Base-by-base conservation (phyloP, 1,140 invertebrate genomes). In the Oscheius sp. region DNA sequence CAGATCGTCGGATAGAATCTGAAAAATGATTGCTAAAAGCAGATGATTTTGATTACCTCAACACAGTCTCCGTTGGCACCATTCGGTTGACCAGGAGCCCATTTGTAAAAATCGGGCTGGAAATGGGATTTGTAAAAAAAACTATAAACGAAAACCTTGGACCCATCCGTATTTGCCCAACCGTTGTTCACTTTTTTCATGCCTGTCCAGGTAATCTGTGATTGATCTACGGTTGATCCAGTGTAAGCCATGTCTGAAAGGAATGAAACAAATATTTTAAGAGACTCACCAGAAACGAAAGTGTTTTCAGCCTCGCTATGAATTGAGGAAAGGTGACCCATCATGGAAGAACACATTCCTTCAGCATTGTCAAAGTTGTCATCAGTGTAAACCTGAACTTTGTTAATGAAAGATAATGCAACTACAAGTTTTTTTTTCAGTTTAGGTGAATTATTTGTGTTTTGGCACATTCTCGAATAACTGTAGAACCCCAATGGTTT, bases 1-100 rank as follows among this genome's bases (percentile, higher is more conserved):
- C 4, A 55, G 36, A 20, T 66, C 64, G 55, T 66, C 64, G 32
- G 64, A 55, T 20, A n/a, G 34, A n/a, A 63, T 32, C 61, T 63
- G 31, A 13, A 31, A 63, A 28, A 4, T 32, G 23, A n/a, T n/a
- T n/a, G 23, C 31, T 63, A 29, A 31, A 34, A 63, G 20, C 20
- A 63, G 61, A 23, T 28, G n/a, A 10, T 31, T 10, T n/a, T n/a
- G n/a, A n/a, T n/a, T 13, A 66, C 42, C 64, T 66, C 35, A 42
- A 66, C 45, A 29, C 64, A 66, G 36, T 66, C 55, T 46, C 55
- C 64, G 3, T 28, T 38, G 4, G n/a, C 36, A 20, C 49, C 49
- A 29, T 66, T 38, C 2, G 64, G 64, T 38, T 66, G 42, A 26
- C 29, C 29, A 7, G 36, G 31, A 23, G 18, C 13, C 64, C 64